A percentile compares a stretch with the other conserved stretches of the same genome.
These are phyloP conservation scores for Seira musarum DNA, from an alignment of 2,888 invertebrate genomes.

Conservation along the genomic window DNA sequence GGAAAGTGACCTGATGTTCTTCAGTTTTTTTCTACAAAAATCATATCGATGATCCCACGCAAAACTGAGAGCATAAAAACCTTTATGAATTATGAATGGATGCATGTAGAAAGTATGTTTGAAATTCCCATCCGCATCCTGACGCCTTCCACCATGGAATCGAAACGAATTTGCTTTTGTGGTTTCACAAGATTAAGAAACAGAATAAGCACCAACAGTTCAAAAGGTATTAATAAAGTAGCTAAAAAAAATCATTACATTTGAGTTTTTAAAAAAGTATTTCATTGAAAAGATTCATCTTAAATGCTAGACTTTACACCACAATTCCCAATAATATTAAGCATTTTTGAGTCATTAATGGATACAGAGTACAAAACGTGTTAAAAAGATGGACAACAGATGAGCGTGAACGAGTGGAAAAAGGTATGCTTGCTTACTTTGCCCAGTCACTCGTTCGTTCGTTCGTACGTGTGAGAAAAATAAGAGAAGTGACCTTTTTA, in stretches of 20 bases:
- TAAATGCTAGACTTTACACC: background rate
- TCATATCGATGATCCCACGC: no score
- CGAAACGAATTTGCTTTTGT: no score
- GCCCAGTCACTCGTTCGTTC: no score
- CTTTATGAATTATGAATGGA: background rate
- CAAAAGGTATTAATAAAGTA: background rate
- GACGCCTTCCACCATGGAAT: no score
- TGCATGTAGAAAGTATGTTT: background rate
- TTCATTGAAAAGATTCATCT: background rate
- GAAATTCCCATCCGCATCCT: no score
- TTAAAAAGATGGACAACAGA: slow-evolving; percentile 45
- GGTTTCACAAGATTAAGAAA: no score
- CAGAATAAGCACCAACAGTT: background rate
- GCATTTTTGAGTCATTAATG: slow-evolving; percentile 10
- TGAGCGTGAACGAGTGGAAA: slow-evolving; percentile 24
- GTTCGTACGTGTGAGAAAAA: slow-evolving; percentile 55
- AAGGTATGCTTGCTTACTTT: slow-evolving; percentile 13
- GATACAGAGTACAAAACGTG: slow-evolving; percentile 31
- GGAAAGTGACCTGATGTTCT: no score
- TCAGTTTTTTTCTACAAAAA: no score
- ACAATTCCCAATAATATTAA: slow-evolving; percentile 5
- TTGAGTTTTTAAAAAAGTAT: background rate
- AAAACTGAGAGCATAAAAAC: no score
- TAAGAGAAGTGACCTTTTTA: slow-evolving; percentile 65
- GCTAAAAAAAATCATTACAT: slow-evolving; percentile 10